phyloP scores from a whole-genome alignment of 2,113 vertebrate genomes.

The Alligator mississippiensis region DNA sequence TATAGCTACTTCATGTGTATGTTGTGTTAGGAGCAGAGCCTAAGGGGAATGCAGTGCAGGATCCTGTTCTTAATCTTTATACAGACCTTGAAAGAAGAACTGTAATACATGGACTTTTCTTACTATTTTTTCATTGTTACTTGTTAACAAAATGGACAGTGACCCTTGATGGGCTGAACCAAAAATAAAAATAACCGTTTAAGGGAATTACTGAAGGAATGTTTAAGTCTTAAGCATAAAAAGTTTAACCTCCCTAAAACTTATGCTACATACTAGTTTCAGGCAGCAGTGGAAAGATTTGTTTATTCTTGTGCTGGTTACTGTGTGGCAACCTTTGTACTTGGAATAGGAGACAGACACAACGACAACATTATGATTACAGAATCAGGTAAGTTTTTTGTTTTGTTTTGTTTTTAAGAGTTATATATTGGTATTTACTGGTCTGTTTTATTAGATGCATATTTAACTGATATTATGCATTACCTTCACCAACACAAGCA shows the following conservation, averaged over 20 bases:
- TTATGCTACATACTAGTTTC: slow-evolving; percentile 82
- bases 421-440: not conserved
- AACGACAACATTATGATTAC: slow-evolving; percentile 99
- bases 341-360: slow-evolving; percentile 98
- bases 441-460: not conserved
- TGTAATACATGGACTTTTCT: not conserved
- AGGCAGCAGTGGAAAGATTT: slow-evolving; percentile 94
- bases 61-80: not conserved
- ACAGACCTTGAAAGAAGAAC: not conserved
- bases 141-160: not conserved
- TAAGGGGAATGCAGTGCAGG: not conserved
- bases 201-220: not conserved
- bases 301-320: slow-evolving; percentile 96
- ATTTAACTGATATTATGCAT: not conserved
- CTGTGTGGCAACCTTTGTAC: slow-evolving; percentile 97
- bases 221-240: not conserved
- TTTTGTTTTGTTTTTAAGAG: not conserved
- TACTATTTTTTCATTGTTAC: not conserved
- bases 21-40: not conserved
- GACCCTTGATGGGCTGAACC: not conserved
- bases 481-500: not conserved
- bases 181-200: not conserved
- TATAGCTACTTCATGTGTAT: not conserved
- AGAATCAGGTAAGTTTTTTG: slow-evolving; percentile 86
- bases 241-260: not conserved